Evolutionary conservation across 2,113 vertebrate species (phyloP).

Genomic region (Rhea americana): DNA sequence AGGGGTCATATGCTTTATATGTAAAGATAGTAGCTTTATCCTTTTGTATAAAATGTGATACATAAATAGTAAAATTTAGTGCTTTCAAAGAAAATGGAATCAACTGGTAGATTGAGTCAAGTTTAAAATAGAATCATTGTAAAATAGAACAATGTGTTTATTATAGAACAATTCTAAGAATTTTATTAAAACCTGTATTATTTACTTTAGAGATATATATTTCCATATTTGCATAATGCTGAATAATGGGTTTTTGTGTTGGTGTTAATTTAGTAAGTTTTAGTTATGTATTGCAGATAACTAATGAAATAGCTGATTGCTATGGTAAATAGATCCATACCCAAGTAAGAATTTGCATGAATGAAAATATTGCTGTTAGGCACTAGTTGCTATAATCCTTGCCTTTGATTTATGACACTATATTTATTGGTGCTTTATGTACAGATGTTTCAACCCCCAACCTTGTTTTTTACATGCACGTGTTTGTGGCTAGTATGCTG

Average conservation of each 20-base stretch:
- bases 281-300: not conserved
- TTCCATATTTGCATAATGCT: not conserved
- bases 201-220: not conserved
- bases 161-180: not conserved
- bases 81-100: not conserved
- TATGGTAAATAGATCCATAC: not conserved
- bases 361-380: not conserved
- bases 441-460: not conserved
- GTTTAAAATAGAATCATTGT: not conserved
- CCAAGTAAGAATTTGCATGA: not conserved
- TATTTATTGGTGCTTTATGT: not conserved
- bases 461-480: not conserved
- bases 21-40: not conserved
- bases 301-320: not conserved
- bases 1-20: not conserved
- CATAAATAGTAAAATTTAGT: not conserved
- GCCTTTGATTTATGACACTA: not conserved
- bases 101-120: not conserved
- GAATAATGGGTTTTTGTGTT: not conserved
- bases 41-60: not conserved
- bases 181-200: not conserved
- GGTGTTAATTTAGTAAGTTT: not conserved
- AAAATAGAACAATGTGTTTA: not conserved
- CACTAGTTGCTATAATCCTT: not conserved
- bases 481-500: slow-evolving; percentile 85